Conservation (phyloP, 2,888 invertebrate genomes). For the Drosophila peninsularis region DNA sequence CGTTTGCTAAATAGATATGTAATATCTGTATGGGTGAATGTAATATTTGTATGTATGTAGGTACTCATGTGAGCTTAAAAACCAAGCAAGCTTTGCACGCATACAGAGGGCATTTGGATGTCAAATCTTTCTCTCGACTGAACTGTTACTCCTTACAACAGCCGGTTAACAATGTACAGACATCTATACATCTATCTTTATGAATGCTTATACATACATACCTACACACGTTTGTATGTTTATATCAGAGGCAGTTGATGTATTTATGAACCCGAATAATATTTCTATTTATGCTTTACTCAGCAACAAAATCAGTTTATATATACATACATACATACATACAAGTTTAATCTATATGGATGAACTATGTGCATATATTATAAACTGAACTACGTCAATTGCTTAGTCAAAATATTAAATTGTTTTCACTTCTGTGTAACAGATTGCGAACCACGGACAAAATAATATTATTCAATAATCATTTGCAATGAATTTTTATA, state of each 20-base stretch:
- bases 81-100: slow-evolving; percentile 1
- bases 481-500: not conserved
- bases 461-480: slow-evolving; percentile 3
- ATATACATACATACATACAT: not conserved
- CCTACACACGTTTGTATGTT: not conserved
- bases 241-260: not conserved
- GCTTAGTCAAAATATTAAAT: not conserved
- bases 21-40: not conserved
- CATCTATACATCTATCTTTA: not conserved
- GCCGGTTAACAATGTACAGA: not conserved
- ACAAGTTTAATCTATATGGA: not conserved
- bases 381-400: slow-evolving; percentile 9
- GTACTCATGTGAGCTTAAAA: slow-evolving; percentile 6
- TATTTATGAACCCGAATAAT: not conserved
- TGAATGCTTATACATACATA: not conserved
- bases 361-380: slow-evolving; percentile 11
- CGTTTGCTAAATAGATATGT: not conserved
- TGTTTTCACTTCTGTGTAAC: slow-evolving; percentile 8
- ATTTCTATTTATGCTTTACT: slow-evolving; percentile 2
- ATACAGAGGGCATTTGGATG: slow-evolving; percentile 74
- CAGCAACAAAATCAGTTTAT: not conserved
- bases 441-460: slow-evolving; percentile 16
- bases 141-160: not conserved
- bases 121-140: slow-evolving; percentile 43
- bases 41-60: not conserved